Base-by-base conservation (phyloP, 1,140 invertebrate species). In the Drosophila kurseongensis region DNA sequence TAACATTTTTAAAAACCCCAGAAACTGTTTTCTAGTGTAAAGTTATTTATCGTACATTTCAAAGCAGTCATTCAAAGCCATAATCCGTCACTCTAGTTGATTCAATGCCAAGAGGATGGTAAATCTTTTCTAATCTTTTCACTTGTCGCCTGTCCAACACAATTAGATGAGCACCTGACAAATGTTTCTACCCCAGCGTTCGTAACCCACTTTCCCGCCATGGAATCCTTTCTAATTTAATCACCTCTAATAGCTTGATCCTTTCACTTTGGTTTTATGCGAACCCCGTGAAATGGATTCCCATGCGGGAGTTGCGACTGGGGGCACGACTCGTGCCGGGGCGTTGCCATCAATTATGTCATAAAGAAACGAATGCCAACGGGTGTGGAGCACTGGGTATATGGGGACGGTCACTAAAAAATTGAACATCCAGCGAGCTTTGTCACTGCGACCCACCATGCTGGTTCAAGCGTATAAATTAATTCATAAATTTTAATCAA, bases 401-500 rank as follows among this genome's bases (percentile, higher is more conserved):
- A 44, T 62, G 44, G 51, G 52, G 35, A 8, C 29, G 4, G 29
- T 35, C 65, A 27, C 51, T 42, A 40, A 54, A 59, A 76, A 75
- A 67, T 54, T 75, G 36, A 42, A 18, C 73, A 58, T 67, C 27
- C 61, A 66, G 54, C 55, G 16, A 59, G 45, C 56, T 42, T 51
- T 73, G 72, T 65, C 55, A 59, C 36, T 52, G 52, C 40, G 74
- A 63, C 61, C 59, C 59, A 65, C 12, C 35, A 29, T 13, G 38
- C 62, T 40, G 62, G 44, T 73, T 61, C 40, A 55, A 78, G 45
- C 58, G 75, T 62, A 40, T 58, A 71, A 78, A 78, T 78, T 59
- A 78, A 69, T 63, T 78, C 76, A 78, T 78, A 78, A 78, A 78
- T 78, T 78, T 78, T 78, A 78, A 78, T 78, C 75, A 78, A 78